Percentiles rank a stretch among this genome's conserved stretches.
Evolutionary conservation across 2,113 vertebrate species (phyloP).

Genomic region (Engraulis encrasicolus): DNA sequence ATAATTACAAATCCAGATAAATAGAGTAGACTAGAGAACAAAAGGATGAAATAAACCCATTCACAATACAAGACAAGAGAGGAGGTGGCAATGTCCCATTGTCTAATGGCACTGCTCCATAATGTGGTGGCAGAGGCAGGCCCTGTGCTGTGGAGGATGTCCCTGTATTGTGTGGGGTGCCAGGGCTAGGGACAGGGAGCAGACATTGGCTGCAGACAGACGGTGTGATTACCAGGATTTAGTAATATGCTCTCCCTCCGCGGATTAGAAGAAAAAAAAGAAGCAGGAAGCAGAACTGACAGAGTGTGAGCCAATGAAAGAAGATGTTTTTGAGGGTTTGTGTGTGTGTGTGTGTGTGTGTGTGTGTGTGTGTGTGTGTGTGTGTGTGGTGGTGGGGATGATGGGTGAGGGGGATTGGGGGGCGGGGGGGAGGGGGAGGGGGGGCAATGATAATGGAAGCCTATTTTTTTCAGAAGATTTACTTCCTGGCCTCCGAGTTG

Average conservation of each 20-base stretch:
- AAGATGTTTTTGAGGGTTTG: background rate
- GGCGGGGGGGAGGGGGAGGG: background rate
- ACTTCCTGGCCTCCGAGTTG: constrained; percentile 15
- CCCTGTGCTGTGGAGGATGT: too few species aligned
- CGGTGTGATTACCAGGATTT: constrained; percentile 41
- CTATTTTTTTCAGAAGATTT: constrained; percentile 20
- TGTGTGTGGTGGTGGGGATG: too few species aligned
- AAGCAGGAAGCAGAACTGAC: background rate
- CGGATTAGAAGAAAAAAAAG: constrained; percentile 36
- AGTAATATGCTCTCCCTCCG: constrained; percentile 7
- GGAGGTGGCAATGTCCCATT: too few species aligned
- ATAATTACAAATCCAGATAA: too few species aligned
- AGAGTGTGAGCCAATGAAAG: background rate
- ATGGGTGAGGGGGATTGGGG: background rate
- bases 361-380: too few species aligned
- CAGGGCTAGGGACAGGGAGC: background rate
- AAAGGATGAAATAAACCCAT: too few species aligned
- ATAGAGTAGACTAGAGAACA: too few species aligned
- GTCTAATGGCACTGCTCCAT: too few species aligned
- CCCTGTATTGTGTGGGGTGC: too few species aligned
- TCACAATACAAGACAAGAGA: too few species aligned
- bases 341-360: too few species aligned
- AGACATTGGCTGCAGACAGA: background rate
- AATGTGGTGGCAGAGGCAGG: too few species aligned
- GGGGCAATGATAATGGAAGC: background rate